phyloP scores from a whole-genome alignment of 2,113 vertebrate genomes.

The Periophthalmus modestus region DNA sequence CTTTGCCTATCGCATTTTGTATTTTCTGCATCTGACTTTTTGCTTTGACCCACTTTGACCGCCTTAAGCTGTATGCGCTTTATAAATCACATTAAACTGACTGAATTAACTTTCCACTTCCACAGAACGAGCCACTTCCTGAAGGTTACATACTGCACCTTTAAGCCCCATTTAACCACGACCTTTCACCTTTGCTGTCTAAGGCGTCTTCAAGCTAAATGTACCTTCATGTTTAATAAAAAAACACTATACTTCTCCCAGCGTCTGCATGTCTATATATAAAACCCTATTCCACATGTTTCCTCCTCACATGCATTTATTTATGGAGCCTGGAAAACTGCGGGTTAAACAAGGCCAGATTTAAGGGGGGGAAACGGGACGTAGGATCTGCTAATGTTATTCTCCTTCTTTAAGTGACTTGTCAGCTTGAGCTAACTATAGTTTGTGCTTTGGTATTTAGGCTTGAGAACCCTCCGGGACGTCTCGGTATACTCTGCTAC shows the following conservation, averaged over 20 bases:
- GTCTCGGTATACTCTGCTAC: background rate
- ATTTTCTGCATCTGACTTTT: too few relatives aligned
- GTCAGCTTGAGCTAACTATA: background rate
- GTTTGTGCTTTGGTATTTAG: conserved; percentile 11
- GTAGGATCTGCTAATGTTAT: background rate
- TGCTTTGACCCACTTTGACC: too few relatives aligned
- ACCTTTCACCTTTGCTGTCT: background rate
- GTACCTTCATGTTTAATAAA: background rate
- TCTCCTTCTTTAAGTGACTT: background rate
- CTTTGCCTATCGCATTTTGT: too few relatives aligned
- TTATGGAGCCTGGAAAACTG: background rate
- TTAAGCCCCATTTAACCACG: background rate
- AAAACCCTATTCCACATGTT: background rate
- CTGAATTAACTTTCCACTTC: too few relatives aligned
- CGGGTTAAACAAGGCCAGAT: background rate
- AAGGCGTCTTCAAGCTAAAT: background rate
- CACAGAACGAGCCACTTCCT: too few relatives aligned
- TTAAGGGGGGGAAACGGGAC: too few relatives aligned
- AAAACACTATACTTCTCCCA: background rate
- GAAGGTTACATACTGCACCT: background rate
- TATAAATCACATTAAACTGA: too few relatives aligned
- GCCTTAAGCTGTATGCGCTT: too few relatives aligned
- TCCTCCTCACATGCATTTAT: background rate
- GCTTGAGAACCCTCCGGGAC: conserved; percentile 1
- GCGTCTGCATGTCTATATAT: background rate